Evolutionary conservation across 1,140 invertebrate species (phyloP).

Genomic region (Anagrus nilaparvatae): DNA sequence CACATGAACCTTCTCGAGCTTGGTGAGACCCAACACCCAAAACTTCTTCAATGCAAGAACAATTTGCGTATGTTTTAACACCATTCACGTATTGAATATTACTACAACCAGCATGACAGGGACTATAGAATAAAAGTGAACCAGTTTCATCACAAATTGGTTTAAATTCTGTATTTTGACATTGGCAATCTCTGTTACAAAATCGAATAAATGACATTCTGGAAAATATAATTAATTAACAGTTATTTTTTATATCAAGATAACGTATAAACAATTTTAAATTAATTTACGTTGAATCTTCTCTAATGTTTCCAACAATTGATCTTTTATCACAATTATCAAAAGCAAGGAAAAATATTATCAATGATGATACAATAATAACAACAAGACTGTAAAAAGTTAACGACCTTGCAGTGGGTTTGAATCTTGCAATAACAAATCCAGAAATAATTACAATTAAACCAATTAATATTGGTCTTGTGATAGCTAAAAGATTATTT

Average conservation of each 20-base stretch:
- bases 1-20: constrained; percentile 47
- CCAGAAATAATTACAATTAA: constrained; percentile 51
- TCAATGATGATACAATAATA: constrained; percentile 36
- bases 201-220: constrained; percentile 32
- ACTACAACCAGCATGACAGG: constrained; percentile 61
- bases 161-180: constrained; percentile 49
- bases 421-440: constrained; percentile 48
- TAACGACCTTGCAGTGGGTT: constrained; percentile 44
- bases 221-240: constrained; percentile 7
- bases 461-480: constrained; percentile 52
- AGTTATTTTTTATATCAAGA: constrained; percentile 7
- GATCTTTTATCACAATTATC: constrained; percentile 45
- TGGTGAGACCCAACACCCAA: constrained; percentile 24
- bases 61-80: constrained; percentile 41
- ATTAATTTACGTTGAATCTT: constrained; percentile 27
- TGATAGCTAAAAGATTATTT: constrained; percentile 27
- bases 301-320: constrained; percentile 33
- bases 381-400: constrained; percentile 48
- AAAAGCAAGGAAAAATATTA: constrained; percentile 49
- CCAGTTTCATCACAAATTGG: constrained; percentile 53
- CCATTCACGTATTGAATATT: constrained; percentile 29
- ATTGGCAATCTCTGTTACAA: constrained; percentile 54
- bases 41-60: constrained; percentile 39
- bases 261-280: background rate
- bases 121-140: constrained; percentile 51